Base-by-base conservation (phyloP, 1,140 invertebrate genomes). In the Drosophila guanche region DNA sequence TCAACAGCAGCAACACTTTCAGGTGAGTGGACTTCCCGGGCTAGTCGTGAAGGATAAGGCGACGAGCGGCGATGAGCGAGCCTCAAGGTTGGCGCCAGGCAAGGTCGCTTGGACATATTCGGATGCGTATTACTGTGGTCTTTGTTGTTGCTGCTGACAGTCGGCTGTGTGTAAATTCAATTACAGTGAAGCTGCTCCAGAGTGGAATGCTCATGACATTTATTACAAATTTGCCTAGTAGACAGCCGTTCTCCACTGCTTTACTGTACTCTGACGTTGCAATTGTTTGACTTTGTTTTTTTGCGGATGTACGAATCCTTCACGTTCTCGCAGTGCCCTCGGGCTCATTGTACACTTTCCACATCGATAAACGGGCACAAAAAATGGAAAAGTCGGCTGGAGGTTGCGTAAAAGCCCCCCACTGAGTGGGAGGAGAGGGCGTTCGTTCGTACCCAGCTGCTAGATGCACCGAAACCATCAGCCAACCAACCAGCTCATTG, bases 1-100 rank as follows among this genome's bases (percentile, higher is more conserved):
- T 70, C 73, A 69, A 51, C 86, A 79, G 56, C 83, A 81, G 65
- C 85, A 85, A 71, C 81, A 90, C 63, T 90, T 90, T 90, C 86
- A 90, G 88, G 86, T 88, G 67, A 79, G 86, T 89, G 67, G 47
- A 50, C 69, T 37, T 22, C 27, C 43, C 12, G 12, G 20, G 4
- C 42, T 2, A 10, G 29, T 14, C 7, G 46, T 12, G 25, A 51
- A n/a, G 41, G 42, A 40, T 22, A 4, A 14, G 59, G 23, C 33
- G 51, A 41, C 59, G 66, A 46, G 59, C 58, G 58, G 52, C 76
- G 51, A 51, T 41, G 58, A 63, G 52, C 51, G 58, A 48, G 33
- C 47, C 37, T 14, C 70, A 73, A 73, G 70, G 70, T 73, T 73
- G 70, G 69, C 70, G 70, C 70, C 70, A 46, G 58, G 46, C 70